A percentile compares a stretch with the other conserved stretches of the same genome.
These are phyloP conservation scores for Microctonus brassicae DNA, from an alignment of 2,888 invertebrate genomes.

Conservation along the genomic window DNA sequence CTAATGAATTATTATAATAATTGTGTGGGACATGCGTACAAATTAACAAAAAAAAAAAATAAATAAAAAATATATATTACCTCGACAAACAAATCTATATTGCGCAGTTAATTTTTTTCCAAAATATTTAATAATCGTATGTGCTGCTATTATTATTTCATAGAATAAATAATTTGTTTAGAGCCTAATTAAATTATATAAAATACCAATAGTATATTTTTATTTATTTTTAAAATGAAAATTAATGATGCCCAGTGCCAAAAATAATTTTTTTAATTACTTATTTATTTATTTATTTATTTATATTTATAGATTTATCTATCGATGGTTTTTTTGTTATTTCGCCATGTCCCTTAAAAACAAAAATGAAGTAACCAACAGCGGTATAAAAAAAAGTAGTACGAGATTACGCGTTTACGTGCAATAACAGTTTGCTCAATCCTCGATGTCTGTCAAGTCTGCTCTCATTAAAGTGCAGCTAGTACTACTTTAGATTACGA, in stretches of 20 bases:
- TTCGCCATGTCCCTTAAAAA: slow-evolving; percentile 46
- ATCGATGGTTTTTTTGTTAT: slow-evolving; percentile 30
- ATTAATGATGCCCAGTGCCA: slow-evolving; percentile 3
- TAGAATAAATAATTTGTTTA: neutral
- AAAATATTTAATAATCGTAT: neutral
- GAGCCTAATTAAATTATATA: neutral
- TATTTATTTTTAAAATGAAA: neutral
- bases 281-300: slow-evolving; percentile 33
- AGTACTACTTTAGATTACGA: slow-evolving; percentile 53
- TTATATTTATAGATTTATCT: slow-evolving; percentile 28
- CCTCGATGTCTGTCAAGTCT: slow-evolving; percentile 66
- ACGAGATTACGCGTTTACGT: slow-evolving; percentile 57
- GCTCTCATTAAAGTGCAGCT: slow-evolving; percentile 59
- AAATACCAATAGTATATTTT: neutral
- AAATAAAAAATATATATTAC: slow-evolving; percentile 8
- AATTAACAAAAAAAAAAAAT: neutral
- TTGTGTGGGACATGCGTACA: slow-evolving; percentile 21
- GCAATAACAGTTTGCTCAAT: slow-evolving; percentile 68
- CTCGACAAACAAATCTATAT: slow-evolving; percentile 19
- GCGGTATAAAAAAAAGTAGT: slow-evolving; percentile 27
- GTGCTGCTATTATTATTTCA: slow-evolving; percentile 3
- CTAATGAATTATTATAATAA: slow-evolving; percentile 28
- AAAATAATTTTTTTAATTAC: slow-evolving; percentile 11
- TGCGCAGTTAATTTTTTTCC: neutral
- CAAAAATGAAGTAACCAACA: slow-evolving; percentile 19